Base-by-base conservation (phyloP, 1,140 invertebrate species). In the Hormaphis cornu region DNA sequence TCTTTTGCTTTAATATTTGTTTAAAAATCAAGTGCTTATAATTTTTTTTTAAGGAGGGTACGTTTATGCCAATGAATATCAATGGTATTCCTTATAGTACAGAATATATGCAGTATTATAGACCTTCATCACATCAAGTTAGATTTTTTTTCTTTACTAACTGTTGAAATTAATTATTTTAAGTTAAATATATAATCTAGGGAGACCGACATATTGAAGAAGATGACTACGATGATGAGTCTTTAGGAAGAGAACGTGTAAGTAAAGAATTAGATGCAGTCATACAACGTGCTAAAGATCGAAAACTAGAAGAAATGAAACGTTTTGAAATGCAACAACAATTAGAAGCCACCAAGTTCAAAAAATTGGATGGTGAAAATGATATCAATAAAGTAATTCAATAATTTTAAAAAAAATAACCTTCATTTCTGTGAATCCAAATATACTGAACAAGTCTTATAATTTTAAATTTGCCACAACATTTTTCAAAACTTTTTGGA, bases 301-400 rank as follows among this genome's bases (percentile, higher is more conserved):
- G 87, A 14, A 87, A 89, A 73, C 87, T 90, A 74, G 88, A 92
- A 74, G 89, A 91, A 76, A 89, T 92, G 75, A 87, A 89, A 73
- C 83, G 87, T 54, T 88, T 83, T 73, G 83, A 86, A 71, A 81
- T 85, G 71, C 82, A 79, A 20, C 79, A 77, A 14, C 81, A 79
- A 12, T 80, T 80, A 20, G 76, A 80, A 35, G 79, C 80, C 24
- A 77, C 80, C 33, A 73, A 74, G 42, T 54, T 72, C 59, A 72
- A 71, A 52, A 69, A 69, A 28, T 70, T 71, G 20, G 71, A 74
- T 44, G 71, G 73, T 48, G 69, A 66, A 56, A 72, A 69, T 44
- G 66, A 30, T 18, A 44, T 50, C 33, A 48, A 66, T 35, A 46
- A 66, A 66, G 61, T 66, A 66, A 66, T n/a, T n/a, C n/a, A n/a